Conservation (phyloP, 2,888 invertebrate genomes). For the Dynastes maya region DNA sequence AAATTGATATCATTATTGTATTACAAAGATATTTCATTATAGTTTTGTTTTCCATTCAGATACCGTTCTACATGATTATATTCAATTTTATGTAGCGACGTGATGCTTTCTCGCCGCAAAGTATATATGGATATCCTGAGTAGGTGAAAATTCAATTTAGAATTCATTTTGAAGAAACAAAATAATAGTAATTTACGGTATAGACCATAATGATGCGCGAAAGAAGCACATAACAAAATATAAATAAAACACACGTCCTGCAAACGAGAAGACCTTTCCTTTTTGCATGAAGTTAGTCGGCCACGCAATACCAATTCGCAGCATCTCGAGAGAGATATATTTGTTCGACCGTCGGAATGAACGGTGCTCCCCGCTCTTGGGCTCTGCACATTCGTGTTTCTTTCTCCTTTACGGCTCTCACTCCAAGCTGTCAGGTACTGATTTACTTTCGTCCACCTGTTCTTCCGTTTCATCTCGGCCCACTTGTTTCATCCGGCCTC, state of each 20-base stretch:
- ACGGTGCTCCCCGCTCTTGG: conserved; percentile 1
- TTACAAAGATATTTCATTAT: too few species aligned
- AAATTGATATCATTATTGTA: too few species aligned
- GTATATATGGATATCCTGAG: too few species aligned
- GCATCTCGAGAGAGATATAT: conserved; percentile 34
- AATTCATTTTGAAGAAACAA: conserved; percentile 5
- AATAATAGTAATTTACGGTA: too few species aligned
- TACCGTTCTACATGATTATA: too few species aligned
- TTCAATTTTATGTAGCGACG: too few species aligned
- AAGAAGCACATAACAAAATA: conserved; percentile 14
- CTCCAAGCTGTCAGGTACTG: conserved; percentile 59
- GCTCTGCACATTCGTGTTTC: conserved; percentile 10
- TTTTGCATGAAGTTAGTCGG: conserved; percentile 37
- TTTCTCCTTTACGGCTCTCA: conserved; percentile 43
- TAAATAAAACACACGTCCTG: conserved; percentile 37
- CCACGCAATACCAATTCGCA: conserved; percentile 36
- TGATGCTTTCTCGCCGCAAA: too few species aligned
- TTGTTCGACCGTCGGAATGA: conserved; percentile 24
- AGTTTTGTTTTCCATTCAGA: too few species aligned
- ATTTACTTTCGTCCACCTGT: conserved; percentile 66
- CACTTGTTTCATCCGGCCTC: conserved; percentile 58
- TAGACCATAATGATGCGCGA: conserved; percentile 17
- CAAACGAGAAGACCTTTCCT: conserved; percentile 43
- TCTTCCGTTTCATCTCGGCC: conserved; percentile 66
- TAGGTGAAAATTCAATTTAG: conserved; percentile 12